These are phyloP conservation scores for Onychostruthus taczanowskii DNA, from an alignment of 2,113 vertebrate genomes.

Conservation along the genomic window DNA sequence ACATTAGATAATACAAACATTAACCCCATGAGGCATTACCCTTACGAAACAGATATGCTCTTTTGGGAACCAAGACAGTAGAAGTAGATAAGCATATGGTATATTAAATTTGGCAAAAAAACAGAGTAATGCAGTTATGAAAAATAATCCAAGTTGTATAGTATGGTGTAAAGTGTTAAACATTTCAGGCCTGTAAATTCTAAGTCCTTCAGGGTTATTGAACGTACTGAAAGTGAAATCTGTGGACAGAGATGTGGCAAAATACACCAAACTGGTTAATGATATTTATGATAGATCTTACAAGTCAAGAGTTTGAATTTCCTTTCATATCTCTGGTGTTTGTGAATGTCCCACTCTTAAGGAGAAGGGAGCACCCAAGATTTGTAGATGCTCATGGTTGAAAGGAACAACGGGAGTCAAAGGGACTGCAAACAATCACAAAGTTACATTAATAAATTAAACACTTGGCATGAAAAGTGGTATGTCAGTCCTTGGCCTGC, in stretches of 20 bases:
- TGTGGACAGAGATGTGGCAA: background rate
- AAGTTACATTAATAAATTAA: background rate
- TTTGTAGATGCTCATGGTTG: background rate
- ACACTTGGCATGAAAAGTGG: background rate
- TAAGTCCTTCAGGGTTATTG: background rate
- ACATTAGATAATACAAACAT: background rate
- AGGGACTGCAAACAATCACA: background rate
- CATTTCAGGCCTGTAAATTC: background rate
- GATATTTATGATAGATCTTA: background rate
- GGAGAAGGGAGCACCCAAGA: background rate
- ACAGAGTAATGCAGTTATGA: background rate
- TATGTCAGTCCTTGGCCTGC: background rate
- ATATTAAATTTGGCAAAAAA: background rate
- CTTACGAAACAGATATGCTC: background rate
- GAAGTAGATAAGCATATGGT: background rate
- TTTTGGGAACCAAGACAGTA: background rate
- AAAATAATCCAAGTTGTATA: background rate
- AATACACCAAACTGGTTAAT: background rate
- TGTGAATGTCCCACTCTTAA: no score
- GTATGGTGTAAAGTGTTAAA: background rate
- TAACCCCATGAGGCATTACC: background rate
- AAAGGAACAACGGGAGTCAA: background rate
- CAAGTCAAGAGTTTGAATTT: background rate
- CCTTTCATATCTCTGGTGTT: background rate
- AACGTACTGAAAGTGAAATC: background rate